Base-by-base conservation (phyloP, 2,888 invertebrate species). In the Caenorhabditis sp. region DNA sequence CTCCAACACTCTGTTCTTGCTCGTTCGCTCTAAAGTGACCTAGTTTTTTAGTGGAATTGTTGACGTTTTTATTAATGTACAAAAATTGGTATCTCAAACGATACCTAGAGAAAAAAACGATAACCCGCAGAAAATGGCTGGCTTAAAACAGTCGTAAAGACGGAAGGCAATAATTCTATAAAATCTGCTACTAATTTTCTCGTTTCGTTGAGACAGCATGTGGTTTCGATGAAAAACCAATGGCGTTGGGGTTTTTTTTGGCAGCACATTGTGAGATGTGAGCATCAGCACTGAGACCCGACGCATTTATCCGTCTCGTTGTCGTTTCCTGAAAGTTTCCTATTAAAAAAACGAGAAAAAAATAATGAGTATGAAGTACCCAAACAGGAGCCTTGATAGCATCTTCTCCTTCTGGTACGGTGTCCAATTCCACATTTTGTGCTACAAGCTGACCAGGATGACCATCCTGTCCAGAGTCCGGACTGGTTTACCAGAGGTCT, bases 391-490 rank as follows among this genome's bases (percentile, higher is more conserved):
- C 78, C 78, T 24, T 73, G 61, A 39, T 78, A 78, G 41, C 78
- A 78, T 45, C 78, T 72, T 27, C 78, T 55, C 48, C 78, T 55
- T 20, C 78, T 55, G 0, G 66, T 78, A 11, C 50, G 35, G 20
- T 63, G 61, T 7, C 78, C 78, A n/a, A 61, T 32, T 26, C 78
- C 78, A 27, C 78, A 78, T 39, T 68, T 78, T 17, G 72, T 62
- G 17, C 62, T 78, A n/a, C 78, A 78, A 1, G 55, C 37, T 6
- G 78, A 78, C 78, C 78, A 78, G 2, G 62, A 35, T 2, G 78
- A 78, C 78, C 78, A 78, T 1, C 68, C 72, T 8, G 78, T 78
- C 78, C 78, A 78, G 1, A 72, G 30, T 8, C 77, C 77, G 2
- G 63, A 66, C 7, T 53, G 32, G 15, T 59, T 70, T 0, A 59